These are phyloP conservation scores for Macropus fuliginosus DNA, from an alignment of 2,797 vertebrate genomes.

Conservation along the genomic window DNA sequence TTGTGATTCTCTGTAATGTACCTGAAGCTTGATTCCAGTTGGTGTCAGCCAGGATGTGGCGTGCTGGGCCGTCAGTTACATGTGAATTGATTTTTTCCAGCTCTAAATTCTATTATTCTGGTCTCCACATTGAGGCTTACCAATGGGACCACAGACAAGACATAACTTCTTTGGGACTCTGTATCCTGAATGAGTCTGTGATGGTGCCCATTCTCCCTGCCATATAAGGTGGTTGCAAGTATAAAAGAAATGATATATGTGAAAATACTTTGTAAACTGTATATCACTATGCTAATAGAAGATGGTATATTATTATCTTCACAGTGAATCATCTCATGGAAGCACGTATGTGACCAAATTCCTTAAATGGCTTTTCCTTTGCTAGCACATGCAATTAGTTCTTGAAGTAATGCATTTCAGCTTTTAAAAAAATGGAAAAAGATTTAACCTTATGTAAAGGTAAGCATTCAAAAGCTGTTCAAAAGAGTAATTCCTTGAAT, in stretches of 20 bases:
- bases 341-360: neutral
- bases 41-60: neutral
- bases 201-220: neutral
- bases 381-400: neutral
- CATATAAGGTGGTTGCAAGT: neutral
- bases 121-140: neutral
- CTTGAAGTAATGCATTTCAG: neutral
- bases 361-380: neutral
- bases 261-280: neutral
- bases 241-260: neutral
- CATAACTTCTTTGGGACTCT: neutral
- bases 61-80: neutral
- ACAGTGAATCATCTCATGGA: neutral
- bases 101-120: neutral
- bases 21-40: neutral
- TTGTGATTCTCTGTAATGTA: neutral
- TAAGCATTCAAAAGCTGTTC: constrained; percentile 54
- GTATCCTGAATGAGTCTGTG: neutral
- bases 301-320: neutral
- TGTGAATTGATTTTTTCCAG: neutral
- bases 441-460: constrained; percentile 43
- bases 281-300: neutral
- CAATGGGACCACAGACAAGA: neutral
- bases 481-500: constrained; percentile 54
- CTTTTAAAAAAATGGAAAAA: constrained; percentile 35